These are phyloP conservation scores for Lophochroa leadbeateri DNA, from an alignment of 2,113 vertebrate species.

Conservation along the genomic window DNA sequence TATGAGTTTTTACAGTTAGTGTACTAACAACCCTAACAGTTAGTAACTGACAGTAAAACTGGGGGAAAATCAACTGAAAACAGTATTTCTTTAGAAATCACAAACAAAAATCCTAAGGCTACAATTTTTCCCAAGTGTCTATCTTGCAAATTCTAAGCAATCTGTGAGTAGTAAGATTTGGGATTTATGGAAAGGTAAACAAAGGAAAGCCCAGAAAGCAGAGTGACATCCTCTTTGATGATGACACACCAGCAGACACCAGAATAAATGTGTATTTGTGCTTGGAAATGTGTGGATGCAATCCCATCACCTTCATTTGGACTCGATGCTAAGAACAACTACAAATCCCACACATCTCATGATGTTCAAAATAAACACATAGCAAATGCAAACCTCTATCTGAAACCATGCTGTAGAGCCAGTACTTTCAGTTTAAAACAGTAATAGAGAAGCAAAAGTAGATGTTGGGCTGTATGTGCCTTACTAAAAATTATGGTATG, in stretches of 20 bases:
- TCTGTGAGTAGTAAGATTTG: background rate
- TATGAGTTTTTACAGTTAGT: background rate
- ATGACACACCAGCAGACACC: background rate
- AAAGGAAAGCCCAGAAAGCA: background rate
- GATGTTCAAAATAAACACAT: background rate
- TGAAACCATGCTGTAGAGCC: background rate
- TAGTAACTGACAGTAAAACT: background rate
- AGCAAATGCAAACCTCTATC: background rate
- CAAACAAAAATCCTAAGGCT: background rate
- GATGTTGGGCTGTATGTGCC: background rate
- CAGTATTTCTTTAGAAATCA: background rate
- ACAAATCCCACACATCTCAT: background rate
- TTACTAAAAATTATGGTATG: background rate
- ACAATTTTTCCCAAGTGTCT: background rate
- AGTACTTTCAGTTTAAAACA: background rate
- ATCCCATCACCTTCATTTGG: background rate
- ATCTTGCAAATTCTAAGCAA: background rate
- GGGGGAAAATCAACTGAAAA: background rate
- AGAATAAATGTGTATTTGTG: background rate
- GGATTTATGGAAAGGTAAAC: background rate
- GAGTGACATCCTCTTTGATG: background rate
- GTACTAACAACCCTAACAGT: background rate
- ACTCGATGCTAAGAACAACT: background rate
- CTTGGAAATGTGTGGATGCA: fast-evolving
- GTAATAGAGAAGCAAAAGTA: background rate